Conservation (phyloP, 2,113 vertebrate species). For the Vicugna pacos region DNA sequence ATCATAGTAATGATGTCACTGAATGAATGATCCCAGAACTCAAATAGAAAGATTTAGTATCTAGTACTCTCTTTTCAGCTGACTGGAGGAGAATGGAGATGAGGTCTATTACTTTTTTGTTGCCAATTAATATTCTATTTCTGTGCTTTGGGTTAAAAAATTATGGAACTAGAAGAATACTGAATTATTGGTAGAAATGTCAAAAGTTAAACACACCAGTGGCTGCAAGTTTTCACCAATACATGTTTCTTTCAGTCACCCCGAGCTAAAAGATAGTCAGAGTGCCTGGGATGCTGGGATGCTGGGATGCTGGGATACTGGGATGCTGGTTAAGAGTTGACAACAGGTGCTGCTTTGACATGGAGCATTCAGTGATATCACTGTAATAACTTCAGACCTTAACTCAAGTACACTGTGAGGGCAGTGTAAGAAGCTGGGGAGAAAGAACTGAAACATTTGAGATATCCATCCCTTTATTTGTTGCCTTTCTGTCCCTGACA, state of each 20-base stretch:
- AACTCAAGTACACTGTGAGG: not conserved
- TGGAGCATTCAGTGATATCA: not conserved
- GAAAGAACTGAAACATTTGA: not conserved
- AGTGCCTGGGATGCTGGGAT: not conserved
- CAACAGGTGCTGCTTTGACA: not conserved
- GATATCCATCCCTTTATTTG: not conserved
- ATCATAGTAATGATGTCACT: constrained; percentile 43
- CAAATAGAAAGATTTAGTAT: constrained; percentile 31
- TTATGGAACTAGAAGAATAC: not conserved
- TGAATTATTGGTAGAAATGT: not conserved
- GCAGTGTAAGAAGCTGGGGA: not conserved
- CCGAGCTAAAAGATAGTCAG: not conserved
- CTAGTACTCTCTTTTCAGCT: not conserved
- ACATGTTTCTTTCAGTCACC: not conserved
- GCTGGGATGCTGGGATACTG: not conserved
- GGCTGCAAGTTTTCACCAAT: not conserved
- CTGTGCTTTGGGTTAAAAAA: constrained; percentile 45
- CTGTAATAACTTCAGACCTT: not conserved
- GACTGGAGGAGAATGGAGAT: not conserved
- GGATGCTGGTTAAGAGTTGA: not conserved
- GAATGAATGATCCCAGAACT: constrained; percentile 39
- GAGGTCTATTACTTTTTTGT: not conserved
- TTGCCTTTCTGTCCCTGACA: not conserved
- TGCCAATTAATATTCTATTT: constrained; percentile 32
- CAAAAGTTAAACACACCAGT: not conserved